phyloP scores from a whole-genome alignment of 1,140 invertebrate species.

The Centruroides vittatus region DNA sequence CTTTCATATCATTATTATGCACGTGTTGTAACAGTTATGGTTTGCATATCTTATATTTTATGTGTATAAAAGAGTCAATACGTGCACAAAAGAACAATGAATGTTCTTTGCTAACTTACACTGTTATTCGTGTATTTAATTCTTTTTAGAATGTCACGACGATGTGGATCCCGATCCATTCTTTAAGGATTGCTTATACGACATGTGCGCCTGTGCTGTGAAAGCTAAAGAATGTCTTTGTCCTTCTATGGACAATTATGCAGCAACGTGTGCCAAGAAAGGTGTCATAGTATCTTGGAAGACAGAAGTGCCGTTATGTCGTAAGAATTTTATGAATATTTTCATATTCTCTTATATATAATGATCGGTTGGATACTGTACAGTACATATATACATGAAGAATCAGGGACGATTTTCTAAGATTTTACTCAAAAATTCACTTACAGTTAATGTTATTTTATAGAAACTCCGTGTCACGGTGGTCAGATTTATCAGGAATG shows the following conservation, averaged over 20 bases:
- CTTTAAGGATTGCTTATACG: constrained; percentile 67
- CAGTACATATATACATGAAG: no score
- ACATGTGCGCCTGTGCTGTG: constrained; percentile 62
- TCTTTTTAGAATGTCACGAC: constrained; percentile 51
- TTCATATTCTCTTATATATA: no score
- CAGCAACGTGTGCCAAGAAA: constrained; percentile 53
- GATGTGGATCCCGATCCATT: constrained; percentile 58
- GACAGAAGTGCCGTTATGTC: constrained; percentile 55
- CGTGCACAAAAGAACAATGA: no score
- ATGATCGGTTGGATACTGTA: no score
- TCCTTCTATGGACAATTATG: constrained; percentile 62
- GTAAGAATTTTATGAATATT: constrained; percentile 25
- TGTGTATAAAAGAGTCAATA: no score
- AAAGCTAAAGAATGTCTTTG: constrained; percentile 42
- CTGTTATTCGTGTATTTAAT: neutral
- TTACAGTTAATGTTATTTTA: neutral
- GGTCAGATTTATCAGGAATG: constrained; percentile 67
- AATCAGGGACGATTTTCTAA: no score
- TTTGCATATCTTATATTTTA: no score
- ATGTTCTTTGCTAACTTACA: no score
- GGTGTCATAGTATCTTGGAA: constrained; percentile 61
- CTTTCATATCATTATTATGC: no score
- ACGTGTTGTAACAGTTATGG: no score
- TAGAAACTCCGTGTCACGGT: constrained; percentile 52
- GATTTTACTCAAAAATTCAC: no score